A percentile compares a stretch with the other conserved stretches of the same genome.
phyloP scores from a whole-genome alignment of 92 coral and sea anemone species.

The Epizoanthus stellaris region DNA sequence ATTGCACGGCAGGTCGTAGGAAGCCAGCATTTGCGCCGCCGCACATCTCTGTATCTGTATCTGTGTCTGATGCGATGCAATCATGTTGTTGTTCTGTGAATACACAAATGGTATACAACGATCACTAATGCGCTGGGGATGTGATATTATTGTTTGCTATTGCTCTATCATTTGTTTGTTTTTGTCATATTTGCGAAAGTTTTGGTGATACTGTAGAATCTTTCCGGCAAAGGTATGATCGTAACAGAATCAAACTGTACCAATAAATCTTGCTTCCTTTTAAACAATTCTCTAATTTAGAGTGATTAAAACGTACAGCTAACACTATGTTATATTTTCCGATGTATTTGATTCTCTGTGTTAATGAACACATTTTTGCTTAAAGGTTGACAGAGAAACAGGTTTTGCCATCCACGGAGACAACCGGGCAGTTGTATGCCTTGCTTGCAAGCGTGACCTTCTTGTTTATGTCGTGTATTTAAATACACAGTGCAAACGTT shows the following conservation, averaged over 20 bases:
- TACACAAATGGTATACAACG: not conserved
- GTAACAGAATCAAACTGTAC: too few relatives aligned
- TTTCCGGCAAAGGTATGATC: too few relatives aligned
- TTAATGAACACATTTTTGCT: not conserved
- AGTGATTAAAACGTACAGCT: too few relatives aligned
- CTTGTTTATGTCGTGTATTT: conserved; percentile 46
- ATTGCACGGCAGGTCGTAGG: conserved; percentile 72
- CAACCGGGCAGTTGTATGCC: conserved; percentile 53
- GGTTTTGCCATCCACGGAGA: conserved; percentile 48
- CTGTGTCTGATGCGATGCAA: conserved; percentile 78
- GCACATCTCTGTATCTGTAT: conserved; percentile 59
- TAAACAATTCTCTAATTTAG: too few relatives aligned
- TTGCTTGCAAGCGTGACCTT: conserved; percentile 32
- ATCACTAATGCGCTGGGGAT: not conserved
- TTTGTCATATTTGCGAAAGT: too few relatives aligned
- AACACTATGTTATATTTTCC: too few relatives aligned
- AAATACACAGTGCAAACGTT: conserved; percentile 45
- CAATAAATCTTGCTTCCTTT: too few relatives aligned
- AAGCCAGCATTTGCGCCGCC: conserved; percentile 71
- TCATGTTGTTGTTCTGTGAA: conserved; percentile 80
- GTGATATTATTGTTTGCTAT: too few relatives aligned
- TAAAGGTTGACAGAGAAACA: conserved; percentile 42
- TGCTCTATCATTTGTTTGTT: too few relatives aligned
- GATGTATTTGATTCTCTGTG: too few relatives aligned
- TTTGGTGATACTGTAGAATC: too few relatives aligned